These are phyloP conservation scores for Lasioglossum zephyrum DNA, from an alignment of 2,888 invertebrate species.

Conservation along the genomic window DNA sequence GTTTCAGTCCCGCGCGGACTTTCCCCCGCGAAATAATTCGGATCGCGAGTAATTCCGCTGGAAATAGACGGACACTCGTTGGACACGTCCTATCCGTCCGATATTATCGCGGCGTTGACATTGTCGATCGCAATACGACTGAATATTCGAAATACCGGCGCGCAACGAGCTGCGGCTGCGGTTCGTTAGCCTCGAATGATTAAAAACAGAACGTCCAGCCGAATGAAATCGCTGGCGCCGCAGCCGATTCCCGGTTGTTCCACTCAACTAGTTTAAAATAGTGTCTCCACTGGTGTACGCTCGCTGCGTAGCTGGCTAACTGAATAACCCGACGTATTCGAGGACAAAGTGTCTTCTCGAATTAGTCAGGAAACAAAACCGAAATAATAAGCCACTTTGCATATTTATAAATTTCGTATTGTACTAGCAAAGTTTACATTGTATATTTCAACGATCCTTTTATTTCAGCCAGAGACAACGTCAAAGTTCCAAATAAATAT, in stretches of 20 bases:
- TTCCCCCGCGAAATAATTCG: conserved; percentile 43
- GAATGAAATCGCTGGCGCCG: conserved; percentile 48
- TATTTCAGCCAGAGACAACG: too few relatives aligned
- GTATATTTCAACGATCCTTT: too few relatives aligned
- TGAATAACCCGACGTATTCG: background rate
- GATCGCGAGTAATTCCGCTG: conserved; percentile 37
- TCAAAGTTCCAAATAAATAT: too few relatives aligned
- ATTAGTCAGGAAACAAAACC: background rate
- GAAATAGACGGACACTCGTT: conserved; percentile 27
- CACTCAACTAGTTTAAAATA: conserved; percentile 13
- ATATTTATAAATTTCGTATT: background rate
- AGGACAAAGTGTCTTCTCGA: background rate
- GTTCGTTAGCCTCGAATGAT: conserved; percentile 60
- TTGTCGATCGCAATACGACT: conserved; percentile 56
- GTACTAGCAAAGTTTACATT: too few relatives aligned
- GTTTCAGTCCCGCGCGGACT: background rate
- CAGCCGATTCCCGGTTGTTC: conserved; percentile 15
- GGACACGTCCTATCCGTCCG: conserved; percentile 29
- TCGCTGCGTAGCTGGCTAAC: background rate
- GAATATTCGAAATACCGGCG: conserved; percentile 57
- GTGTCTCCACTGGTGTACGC: background rate
- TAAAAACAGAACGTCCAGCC: conserved; percentile 48
- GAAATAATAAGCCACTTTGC: background rate
- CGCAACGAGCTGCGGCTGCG: conserved; percentile 45
- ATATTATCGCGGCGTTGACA: conserved; percentile 58